Conservation (phyloP, 2,888 invertebrate species). For the Troglohyphantes excavatus region DNA sequence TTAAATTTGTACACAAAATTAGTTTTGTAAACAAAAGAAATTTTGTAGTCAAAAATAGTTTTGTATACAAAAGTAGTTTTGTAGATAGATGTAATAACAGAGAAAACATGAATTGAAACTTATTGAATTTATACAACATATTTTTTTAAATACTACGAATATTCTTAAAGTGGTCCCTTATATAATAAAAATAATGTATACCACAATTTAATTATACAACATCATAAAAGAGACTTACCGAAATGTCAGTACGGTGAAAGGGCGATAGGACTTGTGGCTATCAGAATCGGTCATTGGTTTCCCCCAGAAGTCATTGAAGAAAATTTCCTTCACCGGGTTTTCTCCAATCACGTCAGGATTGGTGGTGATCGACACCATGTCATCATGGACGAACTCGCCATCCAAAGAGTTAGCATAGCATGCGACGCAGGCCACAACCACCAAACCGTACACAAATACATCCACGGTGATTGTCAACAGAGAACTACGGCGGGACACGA, state of each 20-base stretch:
- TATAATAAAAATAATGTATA: no score
- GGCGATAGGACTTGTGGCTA: conserved; percentile 94
- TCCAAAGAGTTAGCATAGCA: conserved; percentile 84
- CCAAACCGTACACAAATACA: conserved; percentile 61
- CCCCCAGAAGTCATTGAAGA: conserved; percentile 94
- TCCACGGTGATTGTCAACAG: conserved; percentile 54
- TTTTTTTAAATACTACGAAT: no score
- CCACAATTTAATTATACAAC: background rate
- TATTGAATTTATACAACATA: no score
- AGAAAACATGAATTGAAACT: no score
- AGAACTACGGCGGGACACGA: conserved; percentile 43
- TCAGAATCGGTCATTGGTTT: conserved; percentile 90
- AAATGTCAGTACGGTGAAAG: conserved; percentile 91
- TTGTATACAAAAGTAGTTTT: no score
- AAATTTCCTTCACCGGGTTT: conserved; percentile 86
- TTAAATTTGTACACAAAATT: no score
- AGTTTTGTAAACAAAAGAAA: no score
- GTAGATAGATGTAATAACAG: no score
- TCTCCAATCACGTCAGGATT: conserved; percentile 91
- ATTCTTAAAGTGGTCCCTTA: no score
- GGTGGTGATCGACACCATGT: conserved; percentile 91
- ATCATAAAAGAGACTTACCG: conserved; percentile 86
- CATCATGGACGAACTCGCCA: conserved; percentile 94
- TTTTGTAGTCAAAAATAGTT: no score
- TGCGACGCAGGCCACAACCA: conserved; percentile 67